phyloP scores from a whole-genome alignment of 2,888 invertebrate species.

The Lasioglossum calceatum region DNA sequence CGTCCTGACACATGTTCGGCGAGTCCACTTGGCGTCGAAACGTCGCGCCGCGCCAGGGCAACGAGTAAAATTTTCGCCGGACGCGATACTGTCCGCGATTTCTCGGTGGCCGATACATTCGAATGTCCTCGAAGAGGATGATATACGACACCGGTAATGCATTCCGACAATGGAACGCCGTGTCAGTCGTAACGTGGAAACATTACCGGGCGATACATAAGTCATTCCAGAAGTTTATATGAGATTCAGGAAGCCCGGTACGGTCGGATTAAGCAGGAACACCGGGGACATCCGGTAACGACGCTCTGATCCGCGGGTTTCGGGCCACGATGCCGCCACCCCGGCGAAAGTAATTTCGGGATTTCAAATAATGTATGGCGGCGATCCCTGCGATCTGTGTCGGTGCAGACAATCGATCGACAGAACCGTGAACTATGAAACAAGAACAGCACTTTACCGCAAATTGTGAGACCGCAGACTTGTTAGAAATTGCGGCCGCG shows the following conservation, averaged over 20 bases:
- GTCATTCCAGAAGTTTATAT: conserved; percentile 43
- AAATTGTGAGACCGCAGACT: neutral
- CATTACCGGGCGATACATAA: conserved; percentile 45
- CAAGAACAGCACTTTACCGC: neutral
- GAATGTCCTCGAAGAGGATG: conserved; percentile 35
- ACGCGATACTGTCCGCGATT: conserved; percentile 17
- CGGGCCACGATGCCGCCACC: neutral
- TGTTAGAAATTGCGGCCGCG: conserved; percentile 28
- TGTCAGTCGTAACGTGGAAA: conserved; percentile 31
- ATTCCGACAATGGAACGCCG: conserved; percentile 32
- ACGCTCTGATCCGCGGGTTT: neutral
- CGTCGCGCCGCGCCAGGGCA: neutral
- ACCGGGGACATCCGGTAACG: conserved; percentile 48
- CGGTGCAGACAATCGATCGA: conserved; percentile 37
- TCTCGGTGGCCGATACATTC: conserved; percentile 36
- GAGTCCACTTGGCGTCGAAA: conserved; percentile 29
- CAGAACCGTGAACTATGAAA: conserved; percentile 20
- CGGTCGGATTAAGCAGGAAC: conserved; percentile 49
- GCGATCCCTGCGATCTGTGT: conserved; percentile 22
- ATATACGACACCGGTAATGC: conserved; percentile 43
- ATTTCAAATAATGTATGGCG: conserved; percentile 69
- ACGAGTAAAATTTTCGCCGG: conserved; percentile 26
- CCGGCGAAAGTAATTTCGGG: conserved; percentile 69
- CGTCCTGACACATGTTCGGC: neutral
- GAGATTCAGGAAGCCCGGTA: conserved; percentile 29